phyloP scores from a whole-genome alignment of 92 coral and sea anemone genomes.

The Zoanthus sansibaricus region DNA sequence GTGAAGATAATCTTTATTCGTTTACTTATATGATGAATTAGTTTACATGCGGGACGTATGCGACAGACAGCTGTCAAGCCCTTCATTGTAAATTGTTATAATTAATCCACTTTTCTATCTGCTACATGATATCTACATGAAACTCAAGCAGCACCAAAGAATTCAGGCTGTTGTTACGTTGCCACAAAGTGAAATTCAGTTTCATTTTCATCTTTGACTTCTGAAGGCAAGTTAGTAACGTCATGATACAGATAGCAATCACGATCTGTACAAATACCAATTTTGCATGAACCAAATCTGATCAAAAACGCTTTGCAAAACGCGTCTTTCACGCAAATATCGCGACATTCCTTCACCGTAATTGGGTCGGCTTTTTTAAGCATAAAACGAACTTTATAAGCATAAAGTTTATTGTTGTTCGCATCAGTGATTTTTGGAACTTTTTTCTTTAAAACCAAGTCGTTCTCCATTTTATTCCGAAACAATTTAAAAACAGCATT shows the following conservation, averaged over 20 bases:
- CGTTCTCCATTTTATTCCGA: conserved; percentile 1
- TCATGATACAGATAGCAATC: neutral
- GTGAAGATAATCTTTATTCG: neutral
- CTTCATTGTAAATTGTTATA: neutral
- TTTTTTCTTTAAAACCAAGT: neutral
- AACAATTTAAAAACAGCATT: neutral
- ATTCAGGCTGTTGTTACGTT: neutral
- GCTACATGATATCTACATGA: neutral
- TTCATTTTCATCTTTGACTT: neutral
- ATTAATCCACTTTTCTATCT: neutral
- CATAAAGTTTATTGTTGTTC: neutral
- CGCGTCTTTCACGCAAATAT: neutral
- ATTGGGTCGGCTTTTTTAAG: too few species aligned
- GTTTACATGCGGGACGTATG: neutral
- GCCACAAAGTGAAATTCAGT: conserved; percentile 10
- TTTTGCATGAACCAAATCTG: neutral
- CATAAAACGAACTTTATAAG: neutral
- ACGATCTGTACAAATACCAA: neutral
- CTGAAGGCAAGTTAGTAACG: neutral
- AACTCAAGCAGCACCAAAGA: neutral
- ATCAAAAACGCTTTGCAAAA: conserved; percentile 9
- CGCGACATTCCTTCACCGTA: conserved; percentile 3
- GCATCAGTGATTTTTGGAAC: neutral
- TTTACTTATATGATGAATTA: neutral
- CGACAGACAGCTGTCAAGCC: neutral